These are phyloP conservation scores for Littorina saxatilis DNA, from an alignment of 1,140 invertebrate genomes.

Conservation along the genomic window DNA sequence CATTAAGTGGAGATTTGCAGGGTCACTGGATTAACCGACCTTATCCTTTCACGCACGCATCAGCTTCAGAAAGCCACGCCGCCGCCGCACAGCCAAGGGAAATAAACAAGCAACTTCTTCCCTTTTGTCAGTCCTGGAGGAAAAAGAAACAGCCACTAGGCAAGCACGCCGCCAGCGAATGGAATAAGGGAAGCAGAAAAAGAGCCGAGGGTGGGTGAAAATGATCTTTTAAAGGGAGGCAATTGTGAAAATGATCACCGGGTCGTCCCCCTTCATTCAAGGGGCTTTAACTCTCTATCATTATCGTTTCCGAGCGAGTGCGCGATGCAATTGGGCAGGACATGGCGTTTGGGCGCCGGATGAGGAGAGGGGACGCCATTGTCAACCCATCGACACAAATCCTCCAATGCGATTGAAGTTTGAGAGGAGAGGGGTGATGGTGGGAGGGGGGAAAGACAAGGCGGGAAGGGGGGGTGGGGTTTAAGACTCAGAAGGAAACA, in stretches of 20 bases:
- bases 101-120: background rate
- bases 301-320: constrained; percentile 4
- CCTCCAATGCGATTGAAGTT: no score
- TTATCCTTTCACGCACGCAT: background rate
- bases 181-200: background rate
- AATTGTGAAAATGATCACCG: constrained; percentile 24
- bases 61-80: background rate
- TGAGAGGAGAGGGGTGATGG: no score
- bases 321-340: background rate
- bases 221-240: constrained; percentile 27
- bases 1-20: background rate
- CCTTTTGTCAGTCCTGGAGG: background rate
- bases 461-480: no score
- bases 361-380: background rate
- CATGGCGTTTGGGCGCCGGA: constrained; percentile 1
- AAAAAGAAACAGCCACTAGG: constrained; percentile 20
- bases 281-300: constrained; percentile 11
- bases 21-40: constrained; percentile 20
- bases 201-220: background rate
- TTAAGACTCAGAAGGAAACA: no score
- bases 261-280: background rate
- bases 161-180: no score
- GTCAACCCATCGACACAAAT: background rate
- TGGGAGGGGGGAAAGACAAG: no score
- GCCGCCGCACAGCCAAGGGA: background rate